Evolutionary conservation across 2,888 invertebrate species (phyloP).

Genomic region (Drosophila meridionalis): DNA sequence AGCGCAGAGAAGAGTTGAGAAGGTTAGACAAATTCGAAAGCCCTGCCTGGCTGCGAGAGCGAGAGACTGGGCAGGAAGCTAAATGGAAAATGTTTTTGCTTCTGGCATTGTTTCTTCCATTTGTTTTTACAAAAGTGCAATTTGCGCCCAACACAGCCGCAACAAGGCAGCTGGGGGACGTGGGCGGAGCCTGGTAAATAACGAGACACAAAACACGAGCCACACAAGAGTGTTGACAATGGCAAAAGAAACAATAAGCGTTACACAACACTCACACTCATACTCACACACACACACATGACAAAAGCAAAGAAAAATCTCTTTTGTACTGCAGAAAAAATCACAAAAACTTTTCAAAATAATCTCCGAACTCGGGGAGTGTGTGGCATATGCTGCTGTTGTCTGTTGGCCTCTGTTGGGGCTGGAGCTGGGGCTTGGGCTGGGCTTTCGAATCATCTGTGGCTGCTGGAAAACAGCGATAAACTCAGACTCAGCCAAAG

Average conservation of each 20-base stretch:
- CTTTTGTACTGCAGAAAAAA: conserved; percentile 72
- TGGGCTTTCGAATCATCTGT: conserved; percentile 21
- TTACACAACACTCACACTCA: conserved; percentile 51
- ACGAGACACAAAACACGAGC: conserved; percentile 51
- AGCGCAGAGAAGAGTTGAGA: conserved; percentile 16
- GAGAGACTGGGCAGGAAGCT: conserved; percentile 13
- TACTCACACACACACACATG: conserved; percentile 43
- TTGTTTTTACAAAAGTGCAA: conserved; percentile 81
- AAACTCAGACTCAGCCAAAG: conserved; percentile 53
- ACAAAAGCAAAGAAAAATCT: conserved; percentile 68
- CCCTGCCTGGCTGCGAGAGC: conserved; percentile 13
- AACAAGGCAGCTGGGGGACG: conserved; percentile 25
- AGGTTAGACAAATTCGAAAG: conserved; percentile 63
- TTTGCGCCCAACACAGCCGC: conserved; percentile 77
- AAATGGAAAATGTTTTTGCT: conserved; percentile 67
- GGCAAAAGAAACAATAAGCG: conserved; percentile 51
- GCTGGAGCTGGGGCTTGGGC: neutral
- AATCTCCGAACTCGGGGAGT: conserved; percentile 54
- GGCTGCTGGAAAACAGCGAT: conserved; percentile 56
- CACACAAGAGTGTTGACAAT: conserved; percentile 76
- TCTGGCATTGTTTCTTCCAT: conserved; percentile 74
- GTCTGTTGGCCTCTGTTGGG: neutral
- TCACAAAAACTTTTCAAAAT: conserved; percentile 69
- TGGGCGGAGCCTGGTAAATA: conserved; percentile 27
- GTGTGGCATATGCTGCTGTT: conserved; percentile 63